Base-by-base conservation (phyloP, 2,888 invertebrate species). In the Idaea aversata region DNA sequence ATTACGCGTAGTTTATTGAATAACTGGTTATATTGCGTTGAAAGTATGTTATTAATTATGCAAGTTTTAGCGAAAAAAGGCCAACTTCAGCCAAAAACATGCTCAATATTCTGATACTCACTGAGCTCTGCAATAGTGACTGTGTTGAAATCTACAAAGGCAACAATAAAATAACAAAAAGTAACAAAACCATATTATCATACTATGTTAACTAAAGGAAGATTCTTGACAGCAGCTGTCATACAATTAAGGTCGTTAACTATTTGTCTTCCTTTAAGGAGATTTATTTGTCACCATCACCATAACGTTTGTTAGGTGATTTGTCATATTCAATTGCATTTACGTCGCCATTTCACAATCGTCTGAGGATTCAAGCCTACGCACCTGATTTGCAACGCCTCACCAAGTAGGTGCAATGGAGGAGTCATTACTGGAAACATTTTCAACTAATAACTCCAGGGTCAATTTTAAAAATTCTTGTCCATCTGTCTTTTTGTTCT, bases 361-460 rank as follows among this genome's bases (percentile, higher is more conserved):
- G 74, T 79, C 76, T 73, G 74, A 71, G 85, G 84, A 82, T 78
- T 80, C 73, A 81, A 83, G 82, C 92, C 92, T 90, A 92, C 91
- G 91, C 92, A 85, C 80, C 82, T 90, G 86, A 90, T 90, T 92
- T 90, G 90, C 89, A 87, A 87, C 72, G 81, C 80, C 82, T 74
- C 76, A 72, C 75, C 74, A 73, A 82, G 87, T 87, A 85, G 86
- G 85, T 82, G 83, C 47, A 47, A 7, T 47, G 47, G 13, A 47
- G 47, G 47, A 10, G 47, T 10, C 13, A 47, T 47, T 47, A 7
- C 13, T 47, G 3, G 13, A 47, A 47, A 10, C 47, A 7, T 47
- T 47, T 4, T 47, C 10, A 47, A 47, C 7, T 6, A 47, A 6
- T 4, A 47, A 47, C 47, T 47, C 4, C 13, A 47, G 6, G 0